These are phyloP conservation scores for Serranus cabrilla DNA, from an alignment of 2,797 vertebrate genomes.

Conservation along the genomic window DNA sequence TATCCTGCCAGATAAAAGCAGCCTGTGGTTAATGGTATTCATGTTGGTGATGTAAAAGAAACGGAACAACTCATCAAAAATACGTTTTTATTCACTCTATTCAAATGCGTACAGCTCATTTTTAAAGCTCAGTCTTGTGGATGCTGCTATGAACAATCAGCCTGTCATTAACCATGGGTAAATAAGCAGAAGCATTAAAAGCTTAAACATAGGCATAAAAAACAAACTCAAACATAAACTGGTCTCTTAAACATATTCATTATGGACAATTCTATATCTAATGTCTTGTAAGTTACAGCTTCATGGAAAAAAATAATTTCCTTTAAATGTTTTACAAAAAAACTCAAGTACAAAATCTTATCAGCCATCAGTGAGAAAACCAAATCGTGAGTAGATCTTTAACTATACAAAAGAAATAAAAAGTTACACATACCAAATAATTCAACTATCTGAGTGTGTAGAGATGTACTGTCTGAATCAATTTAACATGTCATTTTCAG, in stretches of 20 bases:
- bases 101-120: background rate
- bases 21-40: fast-evolving
- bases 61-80: background rate
- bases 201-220: background rate
- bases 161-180: background rate
- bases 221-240: background rate
- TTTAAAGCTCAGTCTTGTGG: background rate
- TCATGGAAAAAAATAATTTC: background rate
- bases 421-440: background rate
- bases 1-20: background rate
- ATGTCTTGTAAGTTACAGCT: background rate
- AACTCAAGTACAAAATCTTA: background rate
- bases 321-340: background rate
- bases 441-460: background rate
- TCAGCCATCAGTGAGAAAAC: background rate
- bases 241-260: background rate
- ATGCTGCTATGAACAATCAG: background rate
- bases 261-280: background rate
- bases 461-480: background rate
- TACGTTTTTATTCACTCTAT: background rate
- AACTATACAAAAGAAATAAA: background rate
- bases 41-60: background rate
- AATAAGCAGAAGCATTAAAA: background rate
- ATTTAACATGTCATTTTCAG: background rate
- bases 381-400: background rate